Evolutionary conservation across 2,113 vertebrate species (phyloP).

Genomic region (Oryzias javanicus): DNA sequence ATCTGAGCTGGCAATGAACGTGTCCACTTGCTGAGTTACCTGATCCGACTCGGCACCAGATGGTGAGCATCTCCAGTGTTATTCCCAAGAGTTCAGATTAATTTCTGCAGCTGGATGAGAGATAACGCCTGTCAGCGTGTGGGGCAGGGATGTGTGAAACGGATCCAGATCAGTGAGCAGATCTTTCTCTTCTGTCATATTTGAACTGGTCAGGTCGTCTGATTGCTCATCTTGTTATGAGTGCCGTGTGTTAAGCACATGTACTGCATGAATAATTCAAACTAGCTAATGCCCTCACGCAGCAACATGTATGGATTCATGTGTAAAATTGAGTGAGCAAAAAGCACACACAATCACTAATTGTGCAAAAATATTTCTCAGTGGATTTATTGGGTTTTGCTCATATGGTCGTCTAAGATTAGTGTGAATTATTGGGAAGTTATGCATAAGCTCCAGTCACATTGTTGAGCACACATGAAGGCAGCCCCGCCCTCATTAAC

Average conservation of each 20-base stretch:
- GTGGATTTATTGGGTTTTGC: too few relatives aligned
- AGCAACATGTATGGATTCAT: background rate
- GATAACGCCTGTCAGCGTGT: slow-evolving; percentile 1
- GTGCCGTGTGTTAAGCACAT: background rate
- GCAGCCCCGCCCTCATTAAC: too few relatives aligned
- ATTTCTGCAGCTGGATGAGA: slow-evolving; percentile 3
- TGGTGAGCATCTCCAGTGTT: slow-evolving; percentile 20
- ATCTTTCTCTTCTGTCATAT: background rate
- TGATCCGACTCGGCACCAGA: slow-evolving; percentile 35
- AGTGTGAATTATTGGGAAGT: too few relatives aligned
- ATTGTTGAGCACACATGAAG: too few relatives aligned
- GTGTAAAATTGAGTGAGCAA: background rate
- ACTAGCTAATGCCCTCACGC: too few relatives aligned
- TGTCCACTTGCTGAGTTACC: slow-evolving; percentile 33
- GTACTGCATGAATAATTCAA: background rate
- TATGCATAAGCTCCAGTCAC: too few relatives aligned
- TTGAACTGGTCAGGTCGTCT: background rate
- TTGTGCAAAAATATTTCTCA: too few relatives aligned
- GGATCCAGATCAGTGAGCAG: background rate
- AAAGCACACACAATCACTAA: background rate
- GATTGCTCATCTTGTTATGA: background rate
- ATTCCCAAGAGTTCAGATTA: slow-evolving; percentile 15
- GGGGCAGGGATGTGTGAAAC: background rate
- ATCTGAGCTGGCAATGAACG: slow-evolving; percentile 33
- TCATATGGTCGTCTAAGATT: too few relatives aligned